Evolutionary conservation across 2,888 invertebrate species (phyloP).

Genomic region (Xanthia togata): DNA sequence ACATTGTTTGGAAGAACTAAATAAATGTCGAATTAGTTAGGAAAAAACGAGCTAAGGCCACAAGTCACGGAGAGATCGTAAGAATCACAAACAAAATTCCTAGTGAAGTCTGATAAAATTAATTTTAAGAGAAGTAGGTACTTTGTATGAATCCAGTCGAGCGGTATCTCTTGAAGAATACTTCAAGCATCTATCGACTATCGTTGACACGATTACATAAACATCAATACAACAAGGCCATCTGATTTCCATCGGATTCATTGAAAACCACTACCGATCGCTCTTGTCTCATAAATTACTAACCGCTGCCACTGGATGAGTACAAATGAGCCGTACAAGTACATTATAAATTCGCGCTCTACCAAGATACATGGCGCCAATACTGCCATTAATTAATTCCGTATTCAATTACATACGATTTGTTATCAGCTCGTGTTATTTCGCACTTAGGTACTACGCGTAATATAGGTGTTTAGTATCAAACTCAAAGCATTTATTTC

Average conservation of each 20-base stretch:
- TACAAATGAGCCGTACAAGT: slow-evolving; percentile 51
- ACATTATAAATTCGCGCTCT: slow-evolving; percentile 50
- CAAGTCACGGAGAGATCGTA: neutral
- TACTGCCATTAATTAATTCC: slow-evolving; percentile 50
- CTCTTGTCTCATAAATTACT: slow-evolving; percentile 46
- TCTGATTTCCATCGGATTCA: slow-evolving; percentile 41
- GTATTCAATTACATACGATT: slow-evolving; percentile 48
- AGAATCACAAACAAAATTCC: no score
- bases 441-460: neutral
- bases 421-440: slow-evolving; percentile 31
- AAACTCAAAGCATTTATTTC: no score
- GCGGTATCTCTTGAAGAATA: slow-evolving; percentile 6
- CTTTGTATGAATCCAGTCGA: neutral
- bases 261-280: slow-evolving; percentile 35
- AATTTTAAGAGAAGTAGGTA: neutral
- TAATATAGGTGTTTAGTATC: neutral
- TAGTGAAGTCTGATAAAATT: neutral
- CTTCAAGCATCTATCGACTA: neutral
- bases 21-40: neutral
- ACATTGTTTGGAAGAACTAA: neutral
- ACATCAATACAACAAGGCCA: slow-evolving; percentile 43
- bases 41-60: neutral
- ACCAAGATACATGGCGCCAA: slow-evolving; percentile 51
- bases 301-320: slow-evolving; percentile 24
- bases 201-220: slow-evolving; percentile 21